Conservation (phyloP, 2,113 vertebrate genomes). For the Saguinus midas region DNA sequence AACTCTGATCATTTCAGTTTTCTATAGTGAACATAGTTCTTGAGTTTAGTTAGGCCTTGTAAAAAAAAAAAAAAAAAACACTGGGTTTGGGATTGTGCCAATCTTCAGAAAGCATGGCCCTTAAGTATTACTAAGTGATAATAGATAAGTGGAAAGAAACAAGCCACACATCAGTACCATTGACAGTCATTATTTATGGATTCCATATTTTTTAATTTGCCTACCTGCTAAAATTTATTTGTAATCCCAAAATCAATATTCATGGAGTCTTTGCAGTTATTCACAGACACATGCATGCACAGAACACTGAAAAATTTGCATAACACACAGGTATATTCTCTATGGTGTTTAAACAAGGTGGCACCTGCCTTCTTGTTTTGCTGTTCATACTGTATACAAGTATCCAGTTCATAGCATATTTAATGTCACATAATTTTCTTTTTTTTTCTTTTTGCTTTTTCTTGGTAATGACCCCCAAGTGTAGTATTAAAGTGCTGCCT, state of each 20-base stretch:
- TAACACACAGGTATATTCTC: not conserved
- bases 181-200: not conserved
- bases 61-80: not conserved
- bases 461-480: not conserved
- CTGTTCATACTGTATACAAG: not conserved
- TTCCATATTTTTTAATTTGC: not conserved
- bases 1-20: not conserved
- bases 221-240: not conserved
- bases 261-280: not conserved
- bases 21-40: not conserved
- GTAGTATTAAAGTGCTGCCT: not conserved
- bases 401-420: not conserved
- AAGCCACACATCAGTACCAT: not conserved
- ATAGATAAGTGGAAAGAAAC: not conserved
- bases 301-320: not conserved
- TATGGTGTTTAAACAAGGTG: not conserved
- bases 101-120: not conserved
- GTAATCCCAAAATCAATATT: not conserved
- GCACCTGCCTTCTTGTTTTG: not conserved
- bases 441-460: not conserved
- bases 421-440: not conserved
- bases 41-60: not conserved
- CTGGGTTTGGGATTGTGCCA: not conserved
- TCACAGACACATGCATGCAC: not conserved
- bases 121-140: not conserved